Percentiles rank a stretch among this genome's conserved stretches.
These are phyloP conservation scores for Calyptomena viridis DNA, from an alignment of 2,113 vertebrate genomes.

Conservation along the genomic window DNA sequence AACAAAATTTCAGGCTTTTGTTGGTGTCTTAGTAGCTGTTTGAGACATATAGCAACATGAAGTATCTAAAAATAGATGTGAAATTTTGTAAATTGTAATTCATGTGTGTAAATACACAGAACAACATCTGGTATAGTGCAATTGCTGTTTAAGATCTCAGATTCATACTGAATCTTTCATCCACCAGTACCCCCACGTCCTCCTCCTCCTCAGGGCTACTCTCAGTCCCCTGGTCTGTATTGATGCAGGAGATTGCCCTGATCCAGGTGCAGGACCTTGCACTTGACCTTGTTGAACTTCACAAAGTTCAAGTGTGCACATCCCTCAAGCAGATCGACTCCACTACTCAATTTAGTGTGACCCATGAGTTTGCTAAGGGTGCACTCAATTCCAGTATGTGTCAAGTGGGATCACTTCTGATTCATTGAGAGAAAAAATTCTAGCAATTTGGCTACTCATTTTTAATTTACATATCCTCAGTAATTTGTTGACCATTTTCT, in stretches of 20 bases:
- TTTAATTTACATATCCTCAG: background rate
- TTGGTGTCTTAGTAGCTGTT: background rate
- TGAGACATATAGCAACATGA: background rate
- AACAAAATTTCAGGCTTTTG: background rate
- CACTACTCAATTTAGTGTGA: background rate
- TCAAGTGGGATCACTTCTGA: background rate
- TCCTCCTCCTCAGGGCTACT: background rate
- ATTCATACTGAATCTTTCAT: background rate
- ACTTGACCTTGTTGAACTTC: background rate
- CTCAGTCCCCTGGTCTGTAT: background rate
- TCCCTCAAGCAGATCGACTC: background rate
- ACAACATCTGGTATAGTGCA: background rate
- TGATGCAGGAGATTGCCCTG: too few relatives aligned
- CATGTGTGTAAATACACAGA: background rate
- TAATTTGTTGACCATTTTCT: background rate
- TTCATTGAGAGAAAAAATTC: background rate
- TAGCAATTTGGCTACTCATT: background rate
- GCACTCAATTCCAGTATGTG: accelerated
- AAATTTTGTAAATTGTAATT: background rate
- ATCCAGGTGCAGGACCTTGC: background rate
- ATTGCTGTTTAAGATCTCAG: background rate
- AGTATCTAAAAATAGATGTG: background rate
- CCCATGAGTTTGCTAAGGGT: background rate
- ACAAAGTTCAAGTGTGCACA: accelerated
- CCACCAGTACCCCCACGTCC: background rate